Percentiles rank a stretch among this genome's conserved stretches.
phyloP scores from a whole-genome alignment of 2,797 vertebrate genomes.

The Parauchenoglanis ngamensis region DNA sequence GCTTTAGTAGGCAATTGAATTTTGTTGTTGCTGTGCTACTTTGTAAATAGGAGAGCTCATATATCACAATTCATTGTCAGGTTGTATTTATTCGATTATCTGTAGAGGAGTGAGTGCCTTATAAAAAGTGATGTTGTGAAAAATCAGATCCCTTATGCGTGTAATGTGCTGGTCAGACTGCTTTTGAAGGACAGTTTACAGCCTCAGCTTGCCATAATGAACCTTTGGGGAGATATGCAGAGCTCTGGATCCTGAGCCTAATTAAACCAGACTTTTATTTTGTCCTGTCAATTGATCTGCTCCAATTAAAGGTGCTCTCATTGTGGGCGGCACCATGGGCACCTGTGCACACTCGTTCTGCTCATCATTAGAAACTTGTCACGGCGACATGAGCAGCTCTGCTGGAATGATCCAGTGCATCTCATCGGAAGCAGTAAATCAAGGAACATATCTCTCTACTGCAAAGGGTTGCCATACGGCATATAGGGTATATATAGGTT shows the following conservation, averaged over 20 bases:
- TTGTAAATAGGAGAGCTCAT: slow-evolving; percentile 6
- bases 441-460: not conserved
- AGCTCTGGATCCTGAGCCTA: slow-evolving; percentile 46
- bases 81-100: not conserved
- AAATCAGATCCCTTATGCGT: slow-evolving; percentile 40
- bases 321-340: slow-evolving; percentile 39
- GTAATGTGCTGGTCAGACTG: slow-evolving; percentile 52
- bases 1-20: slow-evolving; percentile 12
- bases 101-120: not conserved
- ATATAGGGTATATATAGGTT: too few relatives aligned
- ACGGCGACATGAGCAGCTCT: slow-evolving; percentile 32
- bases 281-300: slow-evolving; percentile 57
- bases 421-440: slow-evolving; percentile 16
- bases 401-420: slow-evolving; percentile 37
- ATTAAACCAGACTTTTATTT: slow-evolving; percentile 60
- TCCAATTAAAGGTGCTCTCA: slow-evolving; percentile 57
- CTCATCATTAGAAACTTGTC: slow-evolving; percentile 49
- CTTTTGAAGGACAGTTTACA: slow-evolving; percentile 51
- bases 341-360: slow-evolving; percentile 51
- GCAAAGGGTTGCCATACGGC: too few relatives aligned
- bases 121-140: slow-evolving; percentile 6
- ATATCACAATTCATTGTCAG: slow-evolving; percentile 11
- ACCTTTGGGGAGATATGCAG: slow-evolving; percentile 42
- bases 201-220: slow-evolving; percentile 50
- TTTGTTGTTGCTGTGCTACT: not conserved